phyloP scores from a whole-genome alignment of 2,888 invertebrate species.

The Lydus trimaculatus region DNA sequence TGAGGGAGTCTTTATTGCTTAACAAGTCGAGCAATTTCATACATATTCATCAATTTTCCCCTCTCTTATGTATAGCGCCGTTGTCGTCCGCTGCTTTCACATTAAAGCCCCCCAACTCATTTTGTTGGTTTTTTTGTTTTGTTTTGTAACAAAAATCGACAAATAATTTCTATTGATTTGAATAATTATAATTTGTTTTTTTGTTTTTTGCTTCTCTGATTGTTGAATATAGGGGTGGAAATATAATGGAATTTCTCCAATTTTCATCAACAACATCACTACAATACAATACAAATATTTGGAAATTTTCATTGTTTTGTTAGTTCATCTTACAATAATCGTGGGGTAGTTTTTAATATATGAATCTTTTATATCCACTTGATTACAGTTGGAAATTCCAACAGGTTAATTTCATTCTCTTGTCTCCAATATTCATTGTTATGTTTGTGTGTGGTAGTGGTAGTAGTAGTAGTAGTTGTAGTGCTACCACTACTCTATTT shows the following conservation, averaged over 20 bases:
- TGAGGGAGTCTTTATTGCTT: not conserved
- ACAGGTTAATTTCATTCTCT: conserved; percentile 6
- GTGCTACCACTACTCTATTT: not conserved
- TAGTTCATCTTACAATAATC: not conserved
- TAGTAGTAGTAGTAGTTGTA: not conserved
- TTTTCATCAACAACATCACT: not conserved
- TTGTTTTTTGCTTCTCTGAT: no score
- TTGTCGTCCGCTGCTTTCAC: not conserved
- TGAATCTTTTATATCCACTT: not conserved
- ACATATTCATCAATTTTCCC: conserved; percentile 3
- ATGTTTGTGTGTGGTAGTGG: not conserved
- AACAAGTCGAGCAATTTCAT: conserved; percentile 6
- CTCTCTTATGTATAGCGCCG: not conserved
- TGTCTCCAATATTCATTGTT: conserved; percentile 3
- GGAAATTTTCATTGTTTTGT: not conserved
- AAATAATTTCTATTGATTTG: not conserved
- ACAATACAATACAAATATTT: no score
- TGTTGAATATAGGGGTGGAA: no score
- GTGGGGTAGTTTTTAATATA: not conserved
- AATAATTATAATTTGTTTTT: no score
- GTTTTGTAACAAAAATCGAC: no score
- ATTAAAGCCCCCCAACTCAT: not conserved
- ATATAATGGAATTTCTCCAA: not conserved
- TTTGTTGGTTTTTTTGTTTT: no score
- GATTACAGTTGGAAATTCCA: not conserved